phyloP scores from a whole-genome alignment of 2,888 invertebrate genomes.

The Phengaris arion region DNA sequence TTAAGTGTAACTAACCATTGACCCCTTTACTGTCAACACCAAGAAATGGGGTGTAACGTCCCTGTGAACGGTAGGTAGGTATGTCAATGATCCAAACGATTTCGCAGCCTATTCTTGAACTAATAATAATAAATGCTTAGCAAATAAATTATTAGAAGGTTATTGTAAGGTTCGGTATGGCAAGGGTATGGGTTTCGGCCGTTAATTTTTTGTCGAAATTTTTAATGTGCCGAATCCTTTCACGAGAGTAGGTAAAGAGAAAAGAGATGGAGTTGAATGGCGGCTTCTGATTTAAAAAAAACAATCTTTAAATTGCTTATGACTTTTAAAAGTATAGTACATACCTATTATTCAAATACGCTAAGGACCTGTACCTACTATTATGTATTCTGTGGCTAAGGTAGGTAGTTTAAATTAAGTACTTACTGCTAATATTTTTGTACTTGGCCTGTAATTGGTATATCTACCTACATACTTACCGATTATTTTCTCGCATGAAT shows the following conservation, averaged over 20 bases:
- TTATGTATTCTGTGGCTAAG: too few species aligned
- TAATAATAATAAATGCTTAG: constrained; percentile 24
- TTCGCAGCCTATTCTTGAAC: constrained; percentile 19
- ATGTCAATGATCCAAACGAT: constrained; percentile 2
- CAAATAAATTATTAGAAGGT: constrained; percentile 24
- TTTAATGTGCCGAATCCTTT: constrained; percentile 19
- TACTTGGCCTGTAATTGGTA: too few species aligned
- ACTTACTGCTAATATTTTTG: too few species aligned
- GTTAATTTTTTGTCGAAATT: constrained; percentile 14
- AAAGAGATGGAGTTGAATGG: background rate
- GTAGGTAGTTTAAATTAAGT: too few species aligned
- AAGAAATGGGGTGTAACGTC: background rate
- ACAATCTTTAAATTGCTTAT: background rate
- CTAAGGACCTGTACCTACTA: too few species aligned
- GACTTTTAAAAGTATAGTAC: background rate
- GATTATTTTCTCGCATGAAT: too few species aligned
- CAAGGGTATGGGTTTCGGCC: constrained; percentile 15
- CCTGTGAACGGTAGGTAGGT: background rate
- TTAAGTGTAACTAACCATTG: background rate
- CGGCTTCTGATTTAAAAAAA: background rate
- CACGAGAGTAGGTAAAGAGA: background rate
- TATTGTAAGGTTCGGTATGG: constrained; percentile 7
- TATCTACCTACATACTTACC: too few species aligned
- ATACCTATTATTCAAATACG: too few species aligned
- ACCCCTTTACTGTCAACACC: background rate